These are phyloP conservation scores for Leptodactylus fallax DNA, from an alignment of 2,797 vertebrate species.

Conservation along the genomic window DNA sequence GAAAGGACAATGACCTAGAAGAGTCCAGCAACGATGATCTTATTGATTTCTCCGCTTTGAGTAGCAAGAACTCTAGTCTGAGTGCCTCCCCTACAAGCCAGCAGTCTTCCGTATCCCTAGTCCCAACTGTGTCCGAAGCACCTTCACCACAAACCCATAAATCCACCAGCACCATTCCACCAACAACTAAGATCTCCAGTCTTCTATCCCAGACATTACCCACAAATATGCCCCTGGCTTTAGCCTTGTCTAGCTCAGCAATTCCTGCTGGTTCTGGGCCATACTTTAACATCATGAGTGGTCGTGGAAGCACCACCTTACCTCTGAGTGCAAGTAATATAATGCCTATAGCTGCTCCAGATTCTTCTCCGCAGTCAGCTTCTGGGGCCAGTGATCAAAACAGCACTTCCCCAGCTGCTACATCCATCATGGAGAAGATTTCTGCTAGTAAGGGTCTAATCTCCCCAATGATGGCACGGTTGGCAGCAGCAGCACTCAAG, in stretches of 20 bases:
- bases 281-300: conserved; percentile 89
- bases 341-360: conserved; percentile 79
- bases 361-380: conserved; percentile 82
- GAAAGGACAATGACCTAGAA: conserved; percentile 92
- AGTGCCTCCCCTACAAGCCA: conserved; percentile 98
- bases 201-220: conserved; percentile 92
- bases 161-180: conserved; percentile 78
- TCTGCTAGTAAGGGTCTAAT: conserved; percentile 97
- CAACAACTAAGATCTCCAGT: conserved; percentile 85
- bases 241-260: conserved; percentile 88
- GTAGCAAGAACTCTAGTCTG: conserved; percentile 99
- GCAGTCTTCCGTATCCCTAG: conserved; percentile 86
- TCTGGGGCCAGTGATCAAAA: conserved; percentile 79
- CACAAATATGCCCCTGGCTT: conserved; percentile 87
- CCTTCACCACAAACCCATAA: conserved; percentile 77
- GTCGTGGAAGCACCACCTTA: conserved; percentile 84
- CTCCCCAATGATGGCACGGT: conserved; percentile 98
- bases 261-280: conserved; percentile 80
- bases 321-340: conserved; percentile 82
- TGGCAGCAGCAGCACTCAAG: conserved; percentile 95
- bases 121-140: conserved; percentile 77
- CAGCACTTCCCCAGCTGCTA: conserved; percentile 82
- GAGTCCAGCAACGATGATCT: conserved; percentile 98
- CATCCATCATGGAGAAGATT: conserved; percentile 97
- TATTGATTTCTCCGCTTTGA: conserved; percentile 95